These are phyloP conservation scores for Aphelocoma californica DNA, from an alignment of 2,797 vertebrate species.

Conservation along the genomic window DNA sequence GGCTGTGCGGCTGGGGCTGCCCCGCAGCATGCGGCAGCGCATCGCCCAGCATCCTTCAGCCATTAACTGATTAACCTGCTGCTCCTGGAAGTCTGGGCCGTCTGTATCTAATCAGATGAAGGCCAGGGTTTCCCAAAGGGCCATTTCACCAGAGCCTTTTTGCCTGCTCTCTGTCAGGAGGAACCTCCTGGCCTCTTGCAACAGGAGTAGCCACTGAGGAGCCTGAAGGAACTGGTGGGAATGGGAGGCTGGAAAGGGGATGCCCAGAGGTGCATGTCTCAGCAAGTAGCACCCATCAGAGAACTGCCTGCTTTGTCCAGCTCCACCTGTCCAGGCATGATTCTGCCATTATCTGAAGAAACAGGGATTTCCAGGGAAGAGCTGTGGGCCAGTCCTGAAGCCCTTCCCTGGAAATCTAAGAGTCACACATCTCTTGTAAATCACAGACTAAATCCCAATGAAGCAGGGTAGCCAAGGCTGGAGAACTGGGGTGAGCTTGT, in stretches of 20 bases:
- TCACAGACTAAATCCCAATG: background rate
- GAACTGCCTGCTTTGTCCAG: background rate
- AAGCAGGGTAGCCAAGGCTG: background rate
- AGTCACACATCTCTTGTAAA: background rate
- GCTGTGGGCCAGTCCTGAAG: background rate
- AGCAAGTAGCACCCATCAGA: background rate
- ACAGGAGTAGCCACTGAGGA: background rate
- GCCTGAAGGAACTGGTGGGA: background rate
- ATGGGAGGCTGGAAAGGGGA: background rate
- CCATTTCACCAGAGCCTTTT: constrained; percentile 10
- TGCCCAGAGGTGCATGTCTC: background rate
- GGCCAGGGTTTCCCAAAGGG: constrained; percentile 7
- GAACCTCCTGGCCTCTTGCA: background rate
- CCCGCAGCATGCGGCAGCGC: background rate
- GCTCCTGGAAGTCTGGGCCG: constrained; percentile 22
- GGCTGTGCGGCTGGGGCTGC: background rate
- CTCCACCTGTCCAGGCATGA: background rate
- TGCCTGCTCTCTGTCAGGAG: background rate
- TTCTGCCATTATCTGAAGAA: background rate
- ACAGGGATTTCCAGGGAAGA: background rate
- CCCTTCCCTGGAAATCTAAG: background rate
- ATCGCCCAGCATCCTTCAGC: constrained; percentile 4
- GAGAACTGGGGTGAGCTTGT: accelerated
- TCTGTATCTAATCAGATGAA: constrained; percentile 43
- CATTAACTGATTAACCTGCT: constrained; percentile 70